These are phyloP conservation scores for Elymnias hypermnestra DNA, from an alignment of 1,140 invertebrate species.

Conservation along the genomic window DNA sequence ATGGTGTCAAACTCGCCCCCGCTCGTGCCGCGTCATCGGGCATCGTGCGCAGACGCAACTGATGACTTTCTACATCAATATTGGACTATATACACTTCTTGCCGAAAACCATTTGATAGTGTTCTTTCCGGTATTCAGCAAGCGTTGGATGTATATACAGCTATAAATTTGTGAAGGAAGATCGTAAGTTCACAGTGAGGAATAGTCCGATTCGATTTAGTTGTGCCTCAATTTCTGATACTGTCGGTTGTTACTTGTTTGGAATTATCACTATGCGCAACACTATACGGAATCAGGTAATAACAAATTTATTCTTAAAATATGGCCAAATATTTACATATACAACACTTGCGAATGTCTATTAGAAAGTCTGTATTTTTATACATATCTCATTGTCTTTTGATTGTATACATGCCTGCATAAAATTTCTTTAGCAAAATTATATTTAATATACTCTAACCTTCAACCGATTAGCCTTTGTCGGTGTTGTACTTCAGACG, in stretches of 20 bases:
- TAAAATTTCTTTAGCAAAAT: too few species aligned
- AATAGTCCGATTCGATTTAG: constrained; percentile 7
- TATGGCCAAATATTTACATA: too few species aligned
- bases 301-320: too few species aligned
- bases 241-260: not conserved
- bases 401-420: too few species aligned
- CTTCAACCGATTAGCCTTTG: too few species aligned
- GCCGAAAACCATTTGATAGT: constrained; percentile 15
- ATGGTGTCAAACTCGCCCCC: constrained; percentile 38
- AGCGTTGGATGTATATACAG: constrained; percentile 11
- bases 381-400: too few species aligned
- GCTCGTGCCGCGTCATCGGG: constrained; percentile 36
- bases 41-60: constrained; percentile 29
- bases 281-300: constrained; percentile 42
- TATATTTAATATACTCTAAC: too few species aligned
- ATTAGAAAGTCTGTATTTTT: too few species aligned
- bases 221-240: not conserved
- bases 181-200: not conserved
- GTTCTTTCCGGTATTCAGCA: constrained; percentile 1
- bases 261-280: constrained; percentile 31
- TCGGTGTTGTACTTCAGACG: too few species aligned
- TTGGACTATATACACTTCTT: constrained; percentile 29
- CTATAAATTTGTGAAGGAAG: not conserved
- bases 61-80: constrained; percentile 13
- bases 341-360: too few species aligned